These are phyloP conservation scores for Tympanuchus pallidicinctus DNA, from an alignment of 2,113 vertebrate species.

Conservation along the genomic window DNA sequence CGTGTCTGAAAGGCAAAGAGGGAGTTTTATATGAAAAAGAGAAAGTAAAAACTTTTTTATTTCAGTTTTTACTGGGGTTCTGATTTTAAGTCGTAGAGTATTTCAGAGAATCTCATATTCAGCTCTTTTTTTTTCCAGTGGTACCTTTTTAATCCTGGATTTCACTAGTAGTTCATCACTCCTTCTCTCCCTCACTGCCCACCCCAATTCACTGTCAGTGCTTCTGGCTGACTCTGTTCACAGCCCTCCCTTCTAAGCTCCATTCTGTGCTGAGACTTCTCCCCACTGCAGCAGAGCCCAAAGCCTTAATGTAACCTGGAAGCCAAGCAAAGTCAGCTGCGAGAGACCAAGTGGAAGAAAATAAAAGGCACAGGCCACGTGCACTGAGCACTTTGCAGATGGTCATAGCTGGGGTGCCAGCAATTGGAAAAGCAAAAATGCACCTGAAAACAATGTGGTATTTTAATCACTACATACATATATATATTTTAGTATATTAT, in stretches of 20 bases:
- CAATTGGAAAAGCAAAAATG: background rate
- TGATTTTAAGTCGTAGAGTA: constrained; percentile 15
- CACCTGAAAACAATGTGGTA: background rate
- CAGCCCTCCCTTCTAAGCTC: constrained; percentile 28
- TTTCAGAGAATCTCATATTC: constrained; percentile 20
- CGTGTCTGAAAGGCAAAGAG: constrained; percentile 28
- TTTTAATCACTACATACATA: background rate
- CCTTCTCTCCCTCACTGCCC: constrained; percentile 14
- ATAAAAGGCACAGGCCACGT: background rate
- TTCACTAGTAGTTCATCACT: background rate
- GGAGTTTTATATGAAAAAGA: constrained; percentile 23
- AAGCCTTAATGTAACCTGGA: constrained; percentile 46
- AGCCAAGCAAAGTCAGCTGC: constrained; percentile 20
- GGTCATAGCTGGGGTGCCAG: background rate
- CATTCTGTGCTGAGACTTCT: background rate
- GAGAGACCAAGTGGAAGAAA: background rate
- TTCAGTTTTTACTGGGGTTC: constrained; percentile 1
- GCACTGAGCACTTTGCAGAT: background rate
- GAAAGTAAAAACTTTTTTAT: constrained; percentile 48
- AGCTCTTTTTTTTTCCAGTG: background rate
- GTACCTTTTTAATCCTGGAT: background rate
- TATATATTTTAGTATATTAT: background rate
- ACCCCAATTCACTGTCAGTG: constrained; percentile 57
- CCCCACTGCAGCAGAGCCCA: constrained; percentile 1
- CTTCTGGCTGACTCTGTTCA: constrained; percentile 55